Conservation (phyloP, 2,797 vertebrate species). For the Darevskia nairensis region DNA sequence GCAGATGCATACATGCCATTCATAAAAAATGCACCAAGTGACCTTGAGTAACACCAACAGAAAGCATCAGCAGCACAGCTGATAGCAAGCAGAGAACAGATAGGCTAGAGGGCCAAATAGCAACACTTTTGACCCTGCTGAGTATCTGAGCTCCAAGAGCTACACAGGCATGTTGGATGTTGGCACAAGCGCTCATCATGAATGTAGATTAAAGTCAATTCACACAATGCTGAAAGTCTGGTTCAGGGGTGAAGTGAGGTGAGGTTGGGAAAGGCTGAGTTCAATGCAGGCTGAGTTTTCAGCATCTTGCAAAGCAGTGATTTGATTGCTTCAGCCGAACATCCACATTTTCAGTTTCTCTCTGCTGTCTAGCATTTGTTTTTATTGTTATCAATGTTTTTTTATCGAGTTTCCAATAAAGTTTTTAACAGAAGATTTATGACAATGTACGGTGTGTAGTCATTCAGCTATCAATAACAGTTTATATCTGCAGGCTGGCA, state of each 20-base stretch:
- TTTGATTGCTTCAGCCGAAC: not conserved
- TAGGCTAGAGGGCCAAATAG: not conserved
- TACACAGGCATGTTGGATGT: not conserved
- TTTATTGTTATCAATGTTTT: slow-evolving; percentile 6
- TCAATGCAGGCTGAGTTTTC: not conserved
- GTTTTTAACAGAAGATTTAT: slow-evolving; percentile 39
- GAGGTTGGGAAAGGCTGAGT: not conserved
- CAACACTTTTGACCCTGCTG: not conserved
- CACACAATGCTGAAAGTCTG: not conserved
- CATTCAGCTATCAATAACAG: slow-evolving; percentile 37
- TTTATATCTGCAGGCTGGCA: slow-evolving; percentile 27
- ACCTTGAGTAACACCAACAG: too few species aligned
- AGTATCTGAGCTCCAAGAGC: not conserved
- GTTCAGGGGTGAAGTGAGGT: not conserved
- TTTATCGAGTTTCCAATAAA: slow-evolving; percentile 24
- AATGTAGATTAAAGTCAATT: not conserved
- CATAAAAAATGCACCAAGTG: too few species aligned
- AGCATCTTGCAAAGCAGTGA: not conserved
- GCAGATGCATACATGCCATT: too few species aligned
- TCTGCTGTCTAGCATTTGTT: slow-evolving; percentile 11
- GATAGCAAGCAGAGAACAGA: not conserved
- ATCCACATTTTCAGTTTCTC: not conserved
- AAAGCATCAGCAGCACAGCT: not conserved
- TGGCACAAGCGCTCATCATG: not conserved
- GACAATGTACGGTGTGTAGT: slow-evolving; percentile 5